Percentiles rank a stretch among this genome's conserved stretches.
These are phyloP conservation scores for Paelopatides confundens DNA, from an alignment of 53 echinoderm and acorn worm genomes.

Conservation along the genomic window DNA sequence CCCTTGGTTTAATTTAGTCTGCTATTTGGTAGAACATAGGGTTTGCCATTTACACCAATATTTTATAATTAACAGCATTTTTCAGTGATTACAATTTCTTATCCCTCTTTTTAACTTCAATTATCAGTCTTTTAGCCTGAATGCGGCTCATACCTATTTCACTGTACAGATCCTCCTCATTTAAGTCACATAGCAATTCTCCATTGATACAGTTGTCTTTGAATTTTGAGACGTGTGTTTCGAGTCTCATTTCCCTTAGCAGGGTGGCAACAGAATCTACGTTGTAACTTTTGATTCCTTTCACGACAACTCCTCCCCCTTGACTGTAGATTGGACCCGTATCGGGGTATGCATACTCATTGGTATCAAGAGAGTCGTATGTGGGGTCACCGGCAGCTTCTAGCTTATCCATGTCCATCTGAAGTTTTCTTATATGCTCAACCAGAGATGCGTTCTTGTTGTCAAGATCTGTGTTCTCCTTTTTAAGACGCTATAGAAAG, in stretches of 20 bases:
- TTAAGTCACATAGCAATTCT: slow-evolving; percentile 52
- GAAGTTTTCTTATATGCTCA: slow-evolving; percentile 4
- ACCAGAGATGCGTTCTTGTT: not conserved
- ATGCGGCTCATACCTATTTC: slow-evolving; percentile 29
- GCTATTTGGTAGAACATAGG: no score
- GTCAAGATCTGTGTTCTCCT: not conserved
- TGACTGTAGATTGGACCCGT: not conserved
- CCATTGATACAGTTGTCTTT: slow-evolving; percentile 68
- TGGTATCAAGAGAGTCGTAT: slow-evolving; percentile 1
- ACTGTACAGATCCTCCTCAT: slow-evolving; percentile 60
- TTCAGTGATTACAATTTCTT: not conserved
- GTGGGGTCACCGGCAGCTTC: slow-evolving; percentile 1
- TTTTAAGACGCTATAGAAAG: not conserved
- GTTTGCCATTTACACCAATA: no score
- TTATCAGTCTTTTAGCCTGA: slow-evolving; percentile 25
- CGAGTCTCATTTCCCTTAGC: slow-evolving; percentile 50
- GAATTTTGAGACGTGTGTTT: slow-evolving; percentile 67
- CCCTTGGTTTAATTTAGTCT: no score
- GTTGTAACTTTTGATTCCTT: not conserved
- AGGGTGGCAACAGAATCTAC: slow-evolving; percentile 60
- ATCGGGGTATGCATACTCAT: not conserved
- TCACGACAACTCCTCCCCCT: not conserved
- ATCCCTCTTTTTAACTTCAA: slow-evolving; percentile 7
- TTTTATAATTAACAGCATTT: no score
- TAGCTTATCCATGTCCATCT: not conserved